phyloP scores from a whole-genome alignment of 2,797 vertebrate genomes.

The Fistularia commersonii region DNA sequence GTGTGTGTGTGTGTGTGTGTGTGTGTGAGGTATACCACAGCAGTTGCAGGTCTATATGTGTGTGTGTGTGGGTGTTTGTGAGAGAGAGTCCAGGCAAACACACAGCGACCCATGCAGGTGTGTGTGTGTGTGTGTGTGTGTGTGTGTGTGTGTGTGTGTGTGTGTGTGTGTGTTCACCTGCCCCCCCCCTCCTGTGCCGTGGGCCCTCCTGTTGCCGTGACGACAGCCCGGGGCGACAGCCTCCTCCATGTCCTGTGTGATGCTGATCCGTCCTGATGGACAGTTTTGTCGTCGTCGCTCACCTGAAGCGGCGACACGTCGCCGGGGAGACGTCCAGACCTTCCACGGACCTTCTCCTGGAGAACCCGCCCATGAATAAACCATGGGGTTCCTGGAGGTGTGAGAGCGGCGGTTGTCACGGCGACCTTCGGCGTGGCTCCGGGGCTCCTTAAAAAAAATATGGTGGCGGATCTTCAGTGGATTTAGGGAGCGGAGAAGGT shows the following conservation, averaged over 20 bases:
- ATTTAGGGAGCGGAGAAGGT: no score
- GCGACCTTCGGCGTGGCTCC: no score
- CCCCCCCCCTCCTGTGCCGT: conserved; percentile 39
- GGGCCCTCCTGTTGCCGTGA: conserved; percentile 36
- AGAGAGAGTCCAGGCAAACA: no score
- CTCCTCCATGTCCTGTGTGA: conserved; percentile 66
- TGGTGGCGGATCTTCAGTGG: no score
- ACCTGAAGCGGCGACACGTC: conserved; percentile 57
- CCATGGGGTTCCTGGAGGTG: neutral
- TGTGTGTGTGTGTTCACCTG: conserved; percentile 24
- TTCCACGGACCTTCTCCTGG: conserved; percentile 6
- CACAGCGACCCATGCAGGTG: no score
- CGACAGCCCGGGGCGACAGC: conserved; percentile 63
- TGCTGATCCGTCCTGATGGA: conserved; percentile 69
- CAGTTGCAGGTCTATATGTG: no score
- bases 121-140: neutral
- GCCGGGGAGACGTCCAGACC: conserved; percentile 45
- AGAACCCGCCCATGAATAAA: neutral
- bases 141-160: conserved; percentile 7
- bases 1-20: no score
- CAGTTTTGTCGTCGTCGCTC: conserved; percentile 75
- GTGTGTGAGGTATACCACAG: no score
- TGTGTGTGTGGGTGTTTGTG: no score
- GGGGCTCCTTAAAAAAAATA: no score
- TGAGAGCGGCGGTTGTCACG: no score